Conservation (phyloP, 2,888 invertebrate genomes). For the Labia minor region DNA sequence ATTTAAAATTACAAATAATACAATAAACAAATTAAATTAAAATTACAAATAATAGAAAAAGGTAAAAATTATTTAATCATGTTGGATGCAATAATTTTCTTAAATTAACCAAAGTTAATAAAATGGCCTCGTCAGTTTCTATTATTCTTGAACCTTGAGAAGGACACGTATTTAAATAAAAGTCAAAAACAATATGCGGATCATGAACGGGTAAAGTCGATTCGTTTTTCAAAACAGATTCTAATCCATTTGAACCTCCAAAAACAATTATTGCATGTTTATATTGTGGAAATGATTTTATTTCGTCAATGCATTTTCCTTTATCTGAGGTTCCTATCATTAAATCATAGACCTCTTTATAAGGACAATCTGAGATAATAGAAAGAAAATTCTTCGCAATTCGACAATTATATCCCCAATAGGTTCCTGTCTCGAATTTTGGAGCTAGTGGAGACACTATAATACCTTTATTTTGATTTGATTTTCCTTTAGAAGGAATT, state of each 20-base stretch:
- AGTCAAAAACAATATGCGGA: slow-evolving; percentile 72
- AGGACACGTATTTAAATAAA: slow-evolving; percentile 89
- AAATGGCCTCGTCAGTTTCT: too few relatives aligned
- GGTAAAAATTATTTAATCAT: too few relatives aligned
- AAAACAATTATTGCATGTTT: slow-evolving; percentile 83
- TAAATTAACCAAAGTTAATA: too few relatives aligned
- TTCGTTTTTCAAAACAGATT: slow-evolving; percentile 79
- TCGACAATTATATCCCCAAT: slow-evolving; percentile 94
- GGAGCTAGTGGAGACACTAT: slow-evolving; percentile 76
- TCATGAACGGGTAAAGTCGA: slow-evolving; percentile 62
- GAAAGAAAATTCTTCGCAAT: slow-evolving; percentile 71
- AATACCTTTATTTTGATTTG: slow-evolving; percentile 61
- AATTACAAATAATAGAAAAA: too few relatives aligned
- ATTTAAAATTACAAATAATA: too few relatives aligned
- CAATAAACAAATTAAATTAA: too few relatives aligned
- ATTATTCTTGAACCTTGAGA: too few relatives aligned
- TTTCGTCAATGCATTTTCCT: slow-evolving; percentile 58
- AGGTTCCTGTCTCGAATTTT: slow-evolving; percentile 66
- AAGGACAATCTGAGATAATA: slow-evolving; percentile 75
- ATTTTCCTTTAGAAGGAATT: slow-evolving; percentile 39
- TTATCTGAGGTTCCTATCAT: slow-evolving; percentile 92
- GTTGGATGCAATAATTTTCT: too few relatives aligned
- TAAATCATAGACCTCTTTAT: slow-evolving; percentile 70
- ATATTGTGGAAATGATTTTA: slow-evolving; percentile 44
- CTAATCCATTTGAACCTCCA: slow-evolving; percentile 89